Evolutionary conservation across 1,140 invertebrate genomes (phyloP).

Genomic region (Pogonus chalceus): DNA sequence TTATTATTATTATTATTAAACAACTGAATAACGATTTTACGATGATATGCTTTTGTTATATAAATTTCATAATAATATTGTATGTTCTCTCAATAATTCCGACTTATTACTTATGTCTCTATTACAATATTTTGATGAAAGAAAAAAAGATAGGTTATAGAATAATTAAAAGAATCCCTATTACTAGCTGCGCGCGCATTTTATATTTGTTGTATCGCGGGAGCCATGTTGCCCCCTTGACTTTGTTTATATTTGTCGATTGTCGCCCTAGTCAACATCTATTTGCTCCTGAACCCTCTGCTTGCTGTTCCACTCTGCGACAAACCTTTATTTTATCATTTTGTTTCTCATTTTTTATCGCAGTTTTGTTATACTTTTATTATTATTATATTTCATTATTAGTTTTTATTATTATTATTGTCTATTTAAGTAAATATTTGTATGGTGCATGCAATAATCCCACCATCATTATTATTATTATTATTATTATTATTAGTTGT

Average conservation of each 20-base stretch:
- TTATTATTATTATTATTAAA: background rate
- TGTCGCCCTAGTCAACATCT: background rate
- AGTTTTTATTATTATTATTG: slow-evolving; percentile 22
- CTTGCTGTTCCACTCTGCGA: slow-evolving; percentile 19
- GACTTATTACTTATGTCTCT: too few relatives aligned
- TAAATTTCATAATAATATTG: too few relatives aligned
- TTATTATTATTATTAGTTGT: slow-evolving; percentile 32
- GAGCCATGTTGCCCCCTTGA: background rate
- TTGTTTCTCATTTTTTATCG: slow-evolving; percentile 12
- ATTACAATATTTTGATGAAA: too few relatives aligned
- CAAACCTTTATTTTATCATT: slow-evolving; percentile 22
- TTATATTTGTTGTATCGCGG: too few relatives aligned
- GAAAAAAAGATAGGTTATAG: too few relatives aligned
- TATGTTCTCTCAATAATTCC: too few relatives aligned
- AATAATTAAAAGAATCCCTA: too few relatives aligned
- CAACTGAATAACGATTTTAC: background rate
- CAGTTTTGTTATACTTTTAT: slow-evolving; percentile 12
- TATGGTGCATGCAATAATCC: slow-evolving; percentile 34
- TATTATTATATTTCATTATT: slow-evolving; percentile 24
- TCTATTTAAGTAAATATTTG: slow-evolving; percentile 11
- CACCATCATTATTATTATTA: slow-evolving; percentile 23
- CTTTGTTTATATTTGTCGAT: slow-evolving; percentile 12
- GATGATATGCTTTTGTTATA: too few relatives aligned
- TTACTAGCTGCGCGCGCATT: too few relatives aligned
- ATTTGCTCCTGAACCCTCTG: slow-evolving; percentile 7